Base-by-base conservation (phyloP, 2,797 vertebrate species). In the Champsocephalus esox region DNA sequence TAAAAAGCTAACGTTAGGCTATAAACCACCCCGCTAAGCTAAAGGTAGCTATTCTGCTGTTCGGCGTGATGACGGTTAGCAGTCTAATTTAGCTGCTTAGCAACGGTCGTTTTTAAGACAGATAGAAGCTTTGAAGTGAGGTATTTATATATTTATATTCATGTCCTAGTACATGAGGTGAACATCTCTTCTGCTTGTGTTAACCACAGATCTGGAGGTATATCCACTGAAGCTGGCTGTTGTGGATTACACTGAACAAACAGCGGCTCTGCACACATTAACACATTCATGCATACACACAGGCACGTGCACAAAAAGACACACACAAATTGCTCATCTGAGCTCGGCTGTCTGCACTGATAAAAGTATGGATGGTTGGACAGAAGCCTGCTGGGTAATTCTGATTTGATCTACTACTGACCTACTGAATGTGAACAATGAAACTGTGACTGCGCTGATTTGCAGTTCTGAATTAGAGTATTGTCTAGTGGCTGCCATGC, bases 361-460 rank as follows among this genome's bases (percentile, higher is more conserved):
- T 75, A 65, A 80, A 28, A 49, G 50, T 62, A 61, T 77, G 66
- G 65, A 77, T 48, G 49, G 43, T 32, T 60, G 60, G 70, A 52
- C 52, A 75, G 44, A 73, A 45, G 60, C 61, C 60, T 83, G 60
- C 34, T 75, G 70, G 68, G 41, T 83, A 80, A 80, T 67, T 71
- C 24, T 55, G 71, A 80, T 73, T 86, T 66, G 41, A 80, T 69
- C 72, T 41, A 38, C 34, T 38, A 38, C 34, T 70, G 87, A 82
- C 86, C 70, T 21, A 32, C 3, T 65, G 17, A 75, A 77, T 60
- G 70, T 67, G 61, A 61, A 63, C 2, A 46, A 55, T 54, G 63
- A 52, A 58, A 60, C 64, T 48, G 19, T 54, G 64, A 16, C 4
- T 2, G 28, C 1, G 24, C 34, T 14, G 38, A 24, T 68, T 34